Percentiles rank a stretch among this genome's conserved stretches.
Conservation (phyloP, 2,888 invertebrate genomes). For the Noctua janthe region DNA sequence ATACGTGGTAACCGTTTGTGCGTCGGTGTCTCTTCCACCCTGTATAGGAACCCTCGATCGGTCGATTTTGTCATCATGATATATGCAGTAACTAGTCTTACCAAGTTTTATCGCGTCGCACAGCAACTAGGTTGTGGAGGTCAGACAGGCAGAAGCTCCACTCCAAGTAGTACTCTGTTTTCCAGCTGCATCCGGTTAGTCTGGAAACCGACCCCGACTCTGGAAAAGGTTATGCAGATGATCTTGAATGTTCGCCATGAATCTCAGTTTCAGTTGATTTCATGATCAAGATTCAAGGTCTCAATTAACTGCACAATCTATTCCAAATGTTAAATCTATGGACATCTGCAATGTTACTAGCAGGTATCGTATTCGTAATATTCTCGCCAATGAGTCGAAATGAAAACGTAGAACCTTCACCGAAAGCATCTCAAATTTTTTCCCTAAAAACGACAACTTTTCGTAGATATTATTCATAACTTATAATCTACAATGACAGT, state of each 20-base stretch:
- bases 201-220: no score
- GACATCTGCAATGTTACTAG: no score
- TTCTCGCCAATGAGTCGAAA: neutral
- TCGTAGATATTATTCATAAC: constrained; percentile 26
- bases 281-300: no score
- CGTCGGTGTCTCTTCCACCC: no score
- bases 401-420: constrained; percentile 15
- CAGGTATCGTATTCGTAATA: no score
- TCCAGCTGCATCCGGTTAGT: neutral
- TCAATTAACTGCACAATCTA: no score
- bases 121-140: neutral
- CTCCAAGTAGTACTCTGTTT: no score
- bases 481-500: constrained; percentile 34
- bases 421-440: constrained; percentile 18
- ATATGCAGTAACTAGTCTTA: neutral
- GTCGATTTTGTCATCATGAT: neutral
- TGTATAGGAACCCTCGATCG: neutral
- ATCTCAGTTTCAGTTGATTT: no score
- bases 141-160: neutral
- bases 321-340: no score
- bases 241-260: neutral
- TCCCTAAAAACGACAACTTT: constrained; percentile 10
- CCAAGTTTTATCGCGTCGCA: neutral
- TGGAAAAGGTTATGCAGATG: neutral
- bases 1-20: no score